Percentiles rank a stretch among this genome's conserved stretches.
These are phyloP conservation scores for Fragum whitleyi DNA, from an alignment of 2,888 invertebrate species.

Conservation along the genomic window DNA sequence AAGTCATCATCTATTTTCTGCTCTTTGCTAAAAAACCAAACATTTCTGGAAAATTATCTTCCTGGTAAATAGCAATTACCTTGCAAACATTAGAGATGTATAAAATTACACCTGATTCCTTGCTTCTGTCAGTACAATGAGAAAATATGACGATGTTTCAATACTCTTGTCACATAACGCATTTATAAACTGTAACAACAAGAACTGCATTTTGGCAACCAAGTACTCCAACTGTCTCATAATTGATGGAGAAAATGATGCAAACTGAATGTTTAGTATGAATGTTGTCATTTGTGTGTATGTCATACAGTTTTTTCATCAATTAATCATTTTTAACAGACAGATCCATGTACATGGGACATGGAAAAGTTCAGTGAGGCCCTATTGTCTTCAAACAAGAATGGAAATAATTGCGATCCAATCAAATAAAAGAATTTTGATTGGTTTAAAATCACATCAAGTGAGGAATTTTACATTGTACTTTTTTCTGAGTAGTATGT, in stretches of 20 bases:
- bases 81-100: neutral
- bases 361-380: too few species aligned
- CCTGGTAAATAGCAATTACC: neutral
- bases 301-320: too few species aligned
- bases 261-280: neutral
- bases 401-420: too few species aligned
- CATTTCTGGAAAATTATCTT: neutral
- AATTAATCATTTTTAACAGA: too few species aligned
- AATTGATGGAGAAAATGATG: neutral
- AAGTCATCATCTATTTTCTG: too few species aligned
- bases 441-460: too few species aligned
- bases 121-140: neutral
- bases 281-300: neutral
- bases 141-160: neutral
- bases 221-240: neutral
- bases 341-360: too few species aligned
- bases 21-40: neutral
- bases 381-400: too few species aligned
- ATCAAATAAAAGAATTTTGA: too few species aligned
- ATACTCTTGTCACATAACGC: neutral
- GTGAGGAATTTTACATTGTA: too few species aligned
- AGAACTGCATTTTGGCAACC: neutral
- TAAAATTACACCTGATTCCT: constrained; percentile 1
- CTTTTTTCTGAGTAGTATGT: too few species aligned
- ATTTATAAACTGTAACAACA: neutral